A percentile compares a stretch with the other conserved stretches of the same genome.
Evolutionary conservation across 1,140 invertebrate species (phyloP).

Genomic region (Grapholita molesta): DNA sequence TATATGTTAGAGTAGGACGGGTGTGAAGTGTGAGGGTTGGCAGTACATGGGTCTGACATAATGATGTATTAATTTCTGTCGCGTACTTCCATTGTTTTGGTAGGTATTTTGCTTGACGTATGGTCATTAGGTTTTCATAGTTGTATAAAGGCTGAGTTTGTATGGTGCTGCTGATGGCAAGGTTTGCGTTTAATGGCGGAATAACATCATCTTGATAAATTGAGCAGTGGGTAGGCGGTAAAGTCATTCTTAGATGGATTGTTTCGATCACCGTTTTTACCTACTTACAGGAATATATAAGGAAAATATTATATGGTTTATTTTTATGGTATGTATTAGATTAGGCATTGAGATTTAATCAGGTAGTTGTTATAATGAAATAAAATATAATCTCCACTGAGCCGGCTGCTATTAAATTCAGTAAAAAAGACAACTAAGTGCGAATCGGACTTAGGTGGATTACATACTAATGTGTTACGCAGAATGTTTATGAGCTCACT

Average conservation of each 20-base stretch:
- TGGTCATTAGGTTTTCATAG: conserved; percentile 77
- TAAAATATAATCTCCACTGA: too few relatives aligned
- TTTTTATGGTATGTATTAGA: too few relatives aligned
- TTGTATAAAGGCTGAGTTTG: conserved; percentile 70
- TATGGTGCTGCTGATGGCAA: conserved; percentile 49
- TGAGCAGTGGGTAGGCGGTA: conserved; percentile 16
- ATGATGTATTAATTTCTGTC: conserved; percentile 79
- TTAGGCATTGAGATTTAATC: too few relatives aligned
- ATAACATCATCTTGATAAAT: conserved; percentile 51
- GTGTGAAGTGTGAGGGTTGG: conserved; percentile 45
- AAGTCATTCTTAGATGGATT: neutral
- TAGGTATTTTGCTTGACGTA: conserved; percentile 75
- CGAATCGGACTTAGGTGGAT: too few relatives aligned
- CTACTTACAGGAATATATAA: neutral
- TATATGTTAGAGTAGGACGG: conserved; percentile 32
- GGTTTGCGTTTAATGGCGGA: conserved; percentile 64
- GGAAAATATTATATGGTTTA: too few relatives aligned
- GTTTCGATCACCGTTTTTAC: neutral
- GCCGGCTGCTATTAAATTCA: too few relatives aligned
- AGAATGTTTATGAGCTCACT: too few relatives aligned
- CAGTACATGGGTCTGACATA: conserved; percentile 77
- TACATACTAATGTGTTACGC: too few relatives aligned
- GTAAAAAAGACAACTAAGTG: too few relatives aligned
- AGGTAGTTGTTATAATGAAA: too few relatives aligned
- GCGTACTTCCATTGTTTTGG: conserved; percentile 70